These are phyloP conservation scores for Leptopilina drosophilae DNA, from an alignment of 2,888 invertebrate genomes.

Conservation along the genomic window DNA sequence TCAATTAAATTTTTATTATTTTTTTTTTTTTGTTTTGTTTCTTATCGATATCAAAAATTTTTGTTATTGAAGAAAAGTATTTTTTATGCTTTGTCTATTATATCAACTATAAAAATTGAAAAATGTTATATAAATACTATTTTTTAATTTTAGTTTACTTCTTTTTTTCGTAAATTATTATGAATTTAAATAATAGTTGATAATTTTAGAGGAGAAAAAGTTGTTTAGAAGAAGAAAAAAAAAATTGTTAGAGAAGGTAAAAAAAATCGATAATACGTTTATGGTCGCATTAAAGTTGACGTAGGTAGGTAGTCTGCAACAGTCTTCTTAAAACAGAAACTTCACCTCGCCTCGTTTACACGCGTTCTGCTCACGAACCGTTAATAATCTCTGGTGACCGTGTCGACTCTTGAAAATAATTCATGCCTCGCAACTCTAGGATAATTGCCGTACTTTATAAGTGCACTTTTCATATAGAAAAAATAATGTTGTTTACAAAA, in stretches of 20 bases:
- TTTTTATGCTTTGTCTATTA: no score
- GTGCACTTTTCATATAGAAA: constrained; percentile 2
- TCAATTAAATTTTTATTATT: no score
- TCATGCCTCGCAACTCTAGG: constrained; percentile 2
- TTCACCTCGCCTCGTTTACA: constrained; percentile 42
- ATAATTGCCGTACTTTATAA: constrained; percentile 29
- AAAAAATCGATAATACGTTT: constrained; percentile 59
- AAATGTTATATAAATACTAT: no score
- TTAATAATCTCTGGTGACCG: constrained; percentile 51
- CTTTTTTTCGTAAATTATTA: constrained; percentile 54
- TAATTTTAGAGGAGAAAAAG: constrained; percentile 40
- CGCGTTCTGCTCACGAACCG: constrained; percentile 44
- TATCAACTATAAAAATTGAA: no score
- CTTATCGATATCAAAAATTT: no score
- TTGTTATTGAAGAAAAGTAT: no score
- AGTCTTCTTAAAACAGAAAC: constrained; percentile 46
- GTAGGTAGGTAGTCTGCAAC: constrained; percentile 43
- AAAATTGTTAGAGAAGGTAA: constrained; percentile 25
- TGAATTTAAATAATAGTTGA: background rate
- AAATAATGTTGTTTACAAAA: background rate
- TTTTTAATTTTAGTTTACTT: constrained; percentile 13
- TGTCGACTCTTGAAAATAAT: constrained; percentile 36
- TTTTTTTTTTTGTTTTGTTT: no score
- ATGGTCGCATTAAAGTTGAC: constrained; percentile 60
- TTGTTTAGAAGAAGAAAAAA: constrained; percentile 41